Evolutionary conservation across 2,888 invertebrate species (phyloP), one percentile per base, ranked within the genome.

Genomic region (Julus scandinavius): DNA sequence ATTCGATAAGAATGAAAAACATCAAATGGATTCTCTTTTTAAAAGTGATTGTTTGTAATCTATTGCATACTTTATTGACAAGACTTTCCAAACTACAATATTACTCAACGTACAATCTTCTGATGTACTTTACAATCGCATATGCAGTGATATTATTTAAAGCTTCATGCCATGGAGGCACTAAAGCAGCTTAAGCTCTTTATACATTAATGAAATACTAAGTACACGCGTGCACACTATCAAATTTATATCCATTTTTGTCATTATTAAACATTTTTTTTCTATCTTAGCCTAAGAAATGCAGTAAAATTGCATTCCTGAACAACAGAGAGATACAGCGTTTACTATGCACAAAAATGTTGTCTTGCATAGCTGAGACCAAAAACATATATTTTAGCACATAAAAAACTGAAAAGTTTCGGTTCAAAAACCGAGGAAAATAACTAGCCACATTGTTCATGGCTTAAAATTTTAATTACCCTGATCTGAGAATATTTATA

Each of bases 191-290:
- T 63, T 7, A 63, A n/a, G 63, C 63, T 20, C 63, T 6, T 63
- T 63, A 63, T n/a, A 6, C n/a, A 6, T 63, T 63, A 63, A 63
- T 63, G 63, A 20, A 63, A 63, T 20, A n/a, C 20, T 63, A n/a
- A 63, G 20, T n/a, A n/a, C 63, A 63, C 5, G 20, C 5, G 45
- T 54, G 11, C 20, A 20, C 63, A 63, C 20, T 20, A 7, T n/a
- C 63, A n/a, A 63, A 63, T 63, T 63, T 63, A 63, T 63, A 63
- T 63, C 20, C 63, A 54, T 63, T 63, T 63, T 63, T 63, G 63
- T 63, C 63, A 20, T 63, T 63, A 63, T 63, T 63, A 63, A 63
- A 63, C 63, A 1, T 45, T 45, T 45, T 63, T 63, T 63, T 63
- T n/a, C 17, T 17, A 63, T 63, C 20, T 63, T 6, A 6, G n/a